Evolutionary conservation across 2,888 invertebrate genomes (phyloP), one percentile per base, ranked within the genome.

Genomic region (Drosophila mettleri): DNA sequence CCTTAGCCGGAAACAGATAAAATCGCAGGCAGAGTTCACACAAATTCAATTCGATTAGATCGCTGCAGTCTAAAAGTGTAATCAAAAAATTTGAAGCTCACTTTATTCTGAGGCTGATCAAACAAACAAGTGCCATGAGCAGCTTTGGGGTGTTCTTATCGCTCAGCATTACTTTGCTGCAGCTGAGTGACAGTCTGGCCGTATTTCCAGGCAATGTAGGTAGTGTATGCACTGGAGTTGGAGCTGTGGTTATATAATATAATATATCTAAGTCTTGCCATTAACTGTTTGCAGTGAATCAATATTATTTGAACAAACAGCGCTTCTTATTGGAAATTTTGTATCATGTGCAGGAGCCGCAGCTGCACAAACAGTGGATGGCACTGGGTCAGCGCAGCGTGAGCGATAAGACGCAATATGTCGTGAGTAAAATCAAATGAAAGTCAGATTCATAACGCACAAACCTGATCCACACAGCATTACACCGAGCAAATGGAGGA

Each of bases 261-360:
- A 36, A 36, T n/a, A 9, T 16, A 16, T 36, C 3, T 34, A 34
- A 34, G n/a, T n/a, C 8, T 14, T 8, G n/a, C 2, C 3, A 36
- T 12, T 12, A 20, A 18, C 22, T 22, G 1, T 8, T 4, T 18
- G 0, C 18, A 84, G 87, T 59, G 0, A 85, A 85, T 65, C 65
- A 64, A 46, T 85, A 87, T 41, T 85, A 63, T 24, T 53, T 85
- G 55, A 74, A 81, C 20, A 84, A 87, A 45, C 82, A 87, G 43
- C 70, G 66, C 0, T 80, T 71, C 38, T n/a, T 85, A 29, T 49
- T 85, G 33, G 78, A 85, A 51, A 85, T 85, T 43, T 67, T 85
- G 0, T 72, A 85, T 43, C 73, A 81, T 43, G 34, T 85, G 1
- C 68, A 62, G 3, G 82, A 85, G 14, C 87, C 79, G 6, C 46